Evolutionary conservation across 1,140 invertebrate genomes (phyloP).

Genomic region (Atta texana): DNA sequence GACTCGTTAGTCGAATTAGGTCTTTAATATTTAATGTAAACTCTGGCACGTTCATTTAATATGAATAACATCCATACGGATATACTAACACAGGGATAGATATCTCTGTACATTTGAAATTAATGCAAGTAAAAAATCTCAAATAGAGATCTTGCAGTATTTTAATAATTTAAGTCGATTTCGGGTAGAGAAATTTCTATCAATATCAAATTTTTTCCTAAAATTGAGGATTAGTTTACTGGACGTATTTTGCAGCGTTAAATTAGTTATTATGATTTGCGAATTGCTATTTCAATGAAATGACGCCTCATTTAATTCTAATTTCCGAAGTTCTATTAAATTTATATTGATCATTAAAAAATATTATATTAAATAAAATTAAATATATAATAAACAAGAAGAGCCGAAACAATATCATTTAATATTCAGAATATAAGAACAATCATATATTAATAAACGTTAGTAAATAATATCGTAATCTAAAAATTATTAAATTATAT

Average conservation of each 20-base stretch:
- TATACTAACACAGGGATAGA: constrained; percentile 5
- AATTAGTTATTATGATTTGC: not conserved
- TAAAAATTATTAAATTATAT: not conserved
- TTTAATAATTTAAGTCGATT: not conserved
- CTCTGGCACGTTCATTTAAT: constrained; percentile 26
- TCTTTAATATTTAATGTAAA: constrained; percentile 51
- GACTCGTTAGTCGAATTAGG: constrained; percentile 48
- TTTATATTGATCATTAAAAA: not conserved
- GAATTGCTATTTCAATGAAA: not conserved
- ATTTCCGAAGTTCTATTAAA: not conserved
- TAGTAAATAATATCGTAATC: not conserved
- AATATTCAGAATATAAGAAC: no score
- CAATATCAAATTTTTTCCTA: not conserved
- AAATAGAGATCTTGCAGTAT: not conserved
- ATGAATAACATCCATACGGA: constrained; percentile 35
- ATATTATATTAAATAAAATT: no score
- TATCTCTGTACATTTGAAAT: constrained; percentile 6
- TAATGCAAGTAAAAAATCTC: not conserved
- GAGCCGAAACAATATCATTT: no score
- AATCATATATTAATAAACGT: no score
- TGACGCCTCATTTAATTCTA: not conserved
- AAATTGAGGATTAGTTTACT: not conserved
- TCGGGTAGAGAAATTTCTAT: not conserved
- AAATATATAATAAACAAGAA: no score
- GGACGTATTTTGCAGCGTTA: not conserved